Conservation (phyloP, 2,888 invertebrate species). For the Antheraea yamamai region DNA sequence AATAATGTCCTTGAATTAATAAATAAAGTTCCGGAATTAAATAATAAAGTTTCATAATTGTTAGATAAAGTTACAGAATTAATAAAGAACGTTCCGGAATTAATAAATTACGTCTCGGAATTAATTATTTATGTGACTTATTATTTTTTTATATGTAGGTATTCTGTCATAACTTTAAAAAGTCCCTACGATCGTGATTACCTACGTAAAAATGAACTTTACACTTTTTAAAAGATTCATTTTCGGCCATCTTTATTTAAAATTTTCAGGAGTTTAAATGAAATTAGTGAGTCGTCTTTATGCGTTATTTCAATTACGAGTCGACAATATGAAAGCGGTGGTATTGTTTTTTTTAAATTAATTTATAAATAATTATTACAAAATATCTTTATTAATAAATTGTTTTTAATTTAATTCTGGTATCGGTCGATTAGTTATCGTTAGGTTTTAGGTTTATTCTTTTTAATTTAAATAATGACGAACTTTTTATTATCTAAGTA, state of each 20-base stretch:
- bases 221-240: no score
- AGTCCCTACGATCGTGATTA: no score
- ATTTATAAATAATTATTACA: neutral
- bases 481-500: neutral
- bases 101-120: neutral
- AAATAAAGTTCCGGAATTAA: neutral
- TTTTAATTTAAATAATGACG: neutral
- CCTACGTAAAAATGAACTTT: no score
- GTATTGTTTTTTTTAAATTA: neutral
- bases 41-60: neutral
- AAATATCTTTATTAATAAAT: neutral
- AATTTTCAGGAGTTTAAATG: no score
- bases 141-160: no score
- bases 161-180: no score
- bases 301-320: neutral
- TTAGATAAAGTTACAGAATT: neutral
- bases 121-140: neutral
- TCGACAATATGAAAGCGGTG: neutral
- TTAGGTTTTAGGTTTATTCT: neutral
- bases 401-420: conserved; percentile 5
- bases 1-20: neutral
- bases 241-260: no score
- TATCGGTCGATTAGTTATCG: conserved; percentile 4
- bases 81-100: neutral
- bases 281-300: no score